A percentile compares a stretch with the other conserved stretches of the same genome.
These are phyloP conservation scores for Gandaritis pyraliata DNA, from an alignment of 2,888 invertebrate species.

Conservation along the genomic window DNA sequence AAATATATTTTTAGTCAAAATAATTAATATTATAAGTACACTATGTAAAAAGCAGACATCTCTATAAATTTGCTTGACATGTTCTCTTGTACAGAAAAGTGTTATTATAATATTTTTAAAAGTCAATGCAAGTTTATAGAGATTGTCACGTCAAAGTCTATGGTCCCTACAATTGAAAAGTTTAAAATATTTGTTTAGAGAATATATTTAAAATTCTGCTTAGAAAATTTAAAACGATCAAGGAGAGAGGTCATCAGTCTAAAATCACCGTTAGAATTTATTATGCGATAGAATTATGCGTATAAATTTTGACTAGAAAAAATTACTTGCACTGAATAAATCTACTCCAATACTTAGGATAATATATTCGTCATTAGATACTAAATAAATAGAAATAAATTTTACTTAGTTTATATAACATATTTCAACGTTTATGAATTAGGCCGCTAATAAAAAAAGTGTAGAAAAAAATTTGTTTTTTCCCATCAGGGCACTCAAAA, in stretches of 20 bases:
- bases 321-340: conserved; percentile 30
- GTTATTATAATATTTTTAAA: conserved; percentile 28
- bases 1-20: conserved; percentile 48
- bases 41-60: conserved; percentile 63
- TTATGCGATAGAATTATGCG: conserved; percentile 44
- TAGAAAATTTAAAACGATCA: conserved; percentile 55
- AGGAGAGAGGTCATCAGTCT: conserved; percentile 57
- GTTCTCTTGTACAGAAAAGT: conserved; percentile 28
- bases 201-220: conserved; percentile 55
- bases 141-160: conserved; percentile 63
- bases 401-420: conserved; percentile 20
- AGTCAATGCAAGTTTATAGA: conserved; percentile 60
- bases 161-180: conserved; percentile 76
- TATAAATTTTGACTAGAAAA: conserved; percentile 52
- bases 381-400: conserved; percentile 33
- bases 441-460: conserved; percentile 26
- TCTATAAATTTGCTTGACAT: conserved; percentile 56
- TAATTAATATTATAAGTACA: conserved; percentile 54
- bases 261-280: conserved; percentile 46
- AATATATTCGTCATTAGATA: conserved; percentile 11
- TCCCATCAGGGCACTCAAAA: conserved; percentile 14
- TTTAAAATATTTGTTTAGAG: conserved; percentile 57
- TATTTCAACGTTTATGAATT: conserved; percentile 11
- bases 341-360: conserved; percentile 13
- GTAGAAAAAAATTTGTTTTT: conserved; percentile 2